Percentiles rank a stretch among this genome's conserved stretches.
These are phyloP conservation scores for Elephas maximus DNA, from an alignment of 2,113 vertebrate species.

Conservation along the genomic window DNA sequence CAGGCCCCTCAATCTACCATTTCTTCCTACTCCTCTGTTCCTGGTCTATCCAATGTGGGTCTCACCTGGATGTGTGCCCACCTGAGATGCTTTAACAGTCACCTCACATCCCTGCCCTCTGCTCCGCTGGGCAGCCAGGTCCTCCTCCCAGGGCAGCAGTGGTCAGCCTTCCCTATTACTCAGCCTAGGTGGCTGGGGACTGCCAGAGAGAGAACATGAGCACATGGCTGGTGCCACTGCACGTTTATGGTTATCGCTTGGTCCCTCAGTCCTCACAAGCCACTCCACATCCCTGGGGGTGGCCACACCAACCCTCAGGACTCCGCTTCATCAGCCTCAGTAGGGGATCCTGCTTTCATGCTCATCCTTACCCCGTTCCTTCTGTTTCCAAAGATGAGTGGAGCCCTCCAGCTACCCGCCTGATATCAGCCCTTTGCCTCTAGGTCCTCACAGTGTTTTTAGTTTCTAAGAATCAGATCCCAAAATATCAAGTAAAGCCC, in stretches of 20 bases:
- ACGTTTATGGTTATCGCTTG: accelerated
- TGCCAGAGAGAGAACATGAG: not conserved
- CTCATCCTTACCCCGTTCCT: not conserved
- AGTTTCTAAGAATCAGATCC: slow-evolving; percentile 38
- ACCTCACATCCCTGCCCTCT: not conserved
- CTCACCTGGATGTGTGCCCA: not conserved
- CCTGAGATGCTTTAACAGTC: not conserved
- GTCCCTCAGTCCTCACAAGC: too few relatives aligned
- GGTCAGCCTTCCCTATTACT: not conserved
- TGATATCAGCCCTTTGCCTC: not conserved
- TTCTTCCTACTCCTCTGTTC: not conserved
- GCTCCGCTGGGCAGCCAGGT: not conserved
- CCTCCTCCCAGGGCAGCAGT: not conserved
- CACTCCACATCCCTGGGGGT: not conserved
- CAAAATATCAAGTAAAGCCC: not conserved
- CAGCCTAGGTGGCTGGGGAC: not conserved
- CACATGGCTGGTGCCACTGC: not conserved
- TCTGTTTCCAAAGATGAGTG: not conserved
- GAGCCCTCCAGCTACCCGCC: not conserved
- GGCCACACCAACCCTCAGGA: not conserved
- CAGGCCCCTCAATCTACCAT: not conserved
- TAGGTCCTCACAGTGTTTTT: not conserved
- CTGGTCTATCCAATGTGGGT: not conserved
- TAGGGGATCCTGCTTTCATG: not conserved
- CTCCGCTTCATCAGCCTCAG: not conserved